A percentile compares a stretch with the other conserved stretches of the same genome.
Evolutionary conservation across 2,888 invertebrate species (phyloP).

Genomic region (Mystacides longicornis): DNA sequence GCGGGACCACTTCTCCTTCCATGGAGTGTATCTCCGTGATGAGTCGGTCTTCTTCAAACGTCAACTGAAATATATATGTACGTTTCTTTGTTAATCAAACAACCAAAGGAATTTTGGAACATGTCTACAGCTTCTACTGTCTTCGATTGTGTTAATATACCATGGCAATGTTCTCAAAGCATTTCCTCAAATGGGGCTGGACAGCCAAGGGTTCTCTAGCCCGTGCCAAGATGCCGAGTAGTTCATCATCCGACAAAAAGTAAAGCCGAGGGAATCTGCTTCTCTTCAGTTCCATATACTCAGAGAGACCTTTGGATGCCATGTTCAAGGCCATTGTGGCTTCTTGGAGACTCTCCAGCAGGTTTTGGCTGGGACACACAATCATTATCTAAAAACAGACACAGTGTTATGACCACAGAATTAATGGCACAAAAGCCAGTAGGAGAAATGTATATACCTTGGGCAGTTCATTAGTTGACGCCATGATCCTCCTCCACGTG

Average conservation of each 20-base stretch:
- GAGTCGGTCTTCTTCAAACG: conserved; percentile 59
- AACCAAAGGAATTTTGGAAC: no score
- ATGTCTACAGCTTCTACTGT: no score
- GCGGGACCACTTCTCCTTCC: conserved; percentile 65
- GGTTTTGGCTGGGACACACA: conserved; percentile 54
- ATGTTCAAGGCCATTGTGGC: conserved; percentile 62
- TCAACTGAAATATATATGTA: conserved; percentile 39
- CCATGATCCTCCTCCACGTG: conserved; percentile 73
- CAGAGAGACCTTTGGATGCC: conserved; percentile 67
- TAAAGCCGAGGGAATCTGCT: conserved; percentile 81
- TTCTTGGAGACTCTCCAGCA: conserved; percentile 63
- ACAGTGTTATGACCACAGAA: background rate
- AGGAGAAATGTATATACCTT: conserved; percentile 41
- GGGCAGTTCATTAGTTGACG: conserved; percentile 58
- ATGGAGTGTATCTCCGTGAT: conserved; percentile 71
- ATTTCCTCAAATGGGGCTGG: conserved; percentile 92
- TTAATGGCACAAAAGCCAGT: background rate
- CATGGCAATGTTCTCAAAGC: conserved; percentile 89
- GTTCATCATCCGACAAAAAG: conserved; percentile 85
- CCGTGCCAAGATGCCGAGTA: conserved; percentile 84
- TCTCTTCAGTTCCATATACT: conserved; percentile 77
- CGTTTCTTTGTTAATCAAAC: no score
- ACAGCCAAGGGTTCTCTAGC: conserved; percentile 81
- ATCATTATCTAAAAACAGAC: conserved; percentile 49
- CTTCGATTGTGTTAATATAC: conserved; percentile 37